A percentile compares a stretch with the other conserved stretches of the same genome.
Conservation (phyloP, 1,140 invertebrate species). For the Cydia fagiglandana region DNA sequence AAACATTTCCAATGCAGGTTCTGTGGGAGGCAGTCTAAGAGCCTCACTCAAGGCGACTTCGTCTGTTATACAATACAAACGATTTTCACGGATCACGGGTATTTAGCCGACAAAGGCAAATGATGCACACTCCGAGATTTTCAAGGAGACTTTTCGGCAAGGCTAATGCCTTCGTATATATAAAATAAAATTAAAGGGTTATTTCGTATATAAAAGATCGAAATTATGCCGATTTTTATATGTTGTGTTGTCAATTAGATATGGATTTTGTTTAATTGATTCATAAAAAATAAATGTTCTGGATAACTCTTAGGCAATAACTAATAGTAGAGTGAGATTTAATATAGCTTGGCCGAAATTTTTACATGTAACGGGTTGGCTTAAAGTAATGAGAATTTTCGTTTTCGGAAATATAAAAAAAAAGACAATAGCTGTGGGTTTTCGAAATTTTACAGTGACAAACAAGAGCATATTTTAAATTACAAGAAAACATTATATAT, state of each 20-base stretch:
- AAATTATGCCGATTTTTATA: slow-evolving; percentile 24
- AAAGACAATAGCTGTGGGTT: no score
- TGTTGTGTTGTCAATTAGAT: background rate
- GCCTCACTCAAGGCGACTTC: slow-evolving; percentile 57
- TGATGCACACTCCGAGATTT: slow-evolving; percentile 41
- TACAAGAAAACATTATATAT: no score
- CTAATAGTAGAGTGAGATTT: no score
- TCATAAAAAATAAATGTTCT: background rate
- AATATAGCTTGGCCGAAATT: no score
- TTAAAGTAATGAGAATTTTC: no score
- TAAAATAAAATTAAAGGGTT: no score
- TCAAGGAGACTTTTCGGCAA: slow-evolving; percentile 55
- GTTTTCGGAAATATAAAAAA: no score
- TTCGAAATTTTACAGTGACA: no score
- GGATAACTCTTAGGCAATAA: no score
- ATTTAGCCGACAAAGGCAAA: slow-evolving; percentile 59
- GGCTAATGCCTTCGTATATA: slow-evolving; percentile 40
- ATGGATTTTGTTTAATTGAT: background rate
- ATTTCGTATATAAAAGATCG: background rate
- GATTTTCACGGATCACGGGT: slow-evolving; percentile 65
- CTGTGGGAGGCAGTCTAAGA: background rate
- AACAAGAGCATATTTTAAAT: no score
- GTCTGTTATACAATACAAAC: slow-evolving; percentile 56
- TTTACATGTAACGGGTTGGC: no score
- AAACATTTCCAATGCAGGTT: background rate